Evolutionary conservation across 2,888 invertebrate genomes (phyloP).

Genomic region (Acronicta aceris): DNA sequence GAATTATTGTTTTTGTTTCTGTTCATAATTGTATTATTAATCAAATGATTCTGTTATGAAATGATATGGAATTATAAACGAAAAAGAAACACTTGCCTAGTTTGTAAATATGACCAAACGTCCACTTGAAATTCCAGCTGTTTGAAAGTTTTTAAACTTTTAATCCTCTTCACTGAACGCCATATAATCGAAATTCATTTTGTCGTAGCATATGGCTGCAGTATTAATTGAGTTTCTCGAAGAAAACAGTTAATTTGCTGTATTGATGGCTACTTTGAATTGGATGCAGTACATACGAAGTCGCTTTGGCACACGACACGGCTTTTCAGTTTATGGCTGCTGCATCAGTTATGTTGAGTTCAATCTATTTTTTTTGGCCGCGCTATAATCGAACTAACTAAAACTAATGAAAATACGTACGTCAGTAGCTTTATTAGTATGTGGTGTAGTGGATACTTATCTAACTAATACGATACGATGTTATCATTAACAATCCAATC

Average conservation of each 20-base stretch:
- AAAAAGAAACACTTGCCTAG: constrained; percentile 40
- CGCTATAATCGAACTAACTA: neutral
- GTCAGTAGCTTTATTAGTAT: constrained; percentile 21
- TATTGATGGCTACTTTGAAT: constrained; percentile 8
- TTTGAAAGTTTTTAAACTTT: constrained; percentile 9
- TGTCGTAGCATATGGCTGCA: constrained; percentile 28
- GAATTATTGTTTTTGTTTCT: constrained; percentile 79
- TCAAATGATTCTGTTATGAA: constrained; percentile 42
- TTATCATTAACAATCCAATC: neutral
- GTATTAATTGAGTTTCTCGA: constrained; percentile 15
- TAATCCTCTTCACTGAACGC: constrained; percentile 16
- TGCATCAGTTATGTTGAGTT: neutral
- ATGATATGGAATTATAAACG: constrained; percentile 41
- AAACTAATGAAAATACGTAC: constrained; percentile 8
- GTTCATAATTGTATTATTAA: constrained; percentile 76
- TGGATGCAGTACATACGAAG: neutral
- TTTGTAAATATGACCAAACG: constrained; percentile 24
- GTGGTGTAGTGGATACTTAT: neutral
- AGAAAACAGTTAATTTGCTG: constrained; percentile 18
- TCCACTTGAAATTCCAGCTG: constrained; percentile 32
- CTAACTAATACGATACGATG: constrained; percentile 7
- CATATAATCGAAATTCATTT: constrained; percentile 36
- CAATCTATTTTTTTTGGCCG: neutral
- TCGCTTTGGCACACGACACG: neutral
- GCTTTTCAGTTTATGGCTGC: neutral